A percentile compares a stretch with the other conserved stretches of the same genome.
Evolutionary conservation across 2,888 invertebrate species (phyloP).

Genomic region (Macrophya annulata): DNA sequence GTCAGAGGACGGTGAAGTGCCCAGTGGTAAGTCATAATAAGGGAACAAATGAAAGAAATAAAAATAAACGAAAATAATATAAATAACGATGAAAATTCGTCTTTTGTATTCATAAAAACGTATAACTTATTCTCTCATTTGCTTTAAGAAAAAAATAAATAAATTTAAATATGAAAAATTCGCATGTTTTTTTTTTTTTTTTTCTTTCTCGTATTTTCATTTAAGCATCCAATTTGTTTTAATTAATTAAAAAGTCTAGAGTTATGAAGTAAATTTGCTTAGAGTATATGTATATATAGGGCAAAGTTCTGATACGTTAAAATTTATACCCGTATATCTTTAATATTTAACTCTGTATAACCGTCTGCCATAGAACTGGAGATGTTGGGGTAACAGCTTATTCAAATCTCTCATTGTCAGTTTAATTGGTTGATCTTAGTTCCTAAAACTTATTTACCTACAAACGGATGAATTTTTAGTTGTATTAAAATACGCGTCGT

Average conservation of each 20-base stretch:
- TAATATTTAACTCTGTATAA: not conserved
- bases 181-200: not conserved
- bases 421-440: conserved; percentile 18
- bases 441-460: not conserved
- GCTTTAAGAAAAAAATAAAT: not conserved
- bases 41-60: not conserved
- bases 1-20: conserved; percentile 74
- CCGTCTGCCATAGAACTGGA: not conserved
- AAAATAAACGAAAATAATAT: not conserved
- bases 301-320: not conserved
- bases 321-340: conserved; percentile 1
- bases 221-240: not conserved
- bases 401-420: conserved; percentile 17
- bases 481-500: not conserved
- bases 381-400: not conserved
- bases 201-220: not conserved
- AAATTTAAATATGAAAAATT: not conserved
- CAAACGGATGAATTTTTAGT: not conserved
- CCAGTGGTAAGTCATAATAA: conserved; percentile 67
- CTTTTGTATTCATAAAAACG: conserved; percentile 31
- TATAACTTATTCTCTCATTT: not conserved
- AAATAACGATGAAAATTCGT: conserved; percentile 38
- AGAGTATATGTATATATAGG: not conserved
- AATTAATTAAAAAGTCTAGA: conserved; percentile 2
- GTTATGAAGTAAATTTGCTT: conserved; percentile 1